Conservation (phyloP, 2,888 invertebrate genomes). For the Anarsia innoxiella region DNA sequence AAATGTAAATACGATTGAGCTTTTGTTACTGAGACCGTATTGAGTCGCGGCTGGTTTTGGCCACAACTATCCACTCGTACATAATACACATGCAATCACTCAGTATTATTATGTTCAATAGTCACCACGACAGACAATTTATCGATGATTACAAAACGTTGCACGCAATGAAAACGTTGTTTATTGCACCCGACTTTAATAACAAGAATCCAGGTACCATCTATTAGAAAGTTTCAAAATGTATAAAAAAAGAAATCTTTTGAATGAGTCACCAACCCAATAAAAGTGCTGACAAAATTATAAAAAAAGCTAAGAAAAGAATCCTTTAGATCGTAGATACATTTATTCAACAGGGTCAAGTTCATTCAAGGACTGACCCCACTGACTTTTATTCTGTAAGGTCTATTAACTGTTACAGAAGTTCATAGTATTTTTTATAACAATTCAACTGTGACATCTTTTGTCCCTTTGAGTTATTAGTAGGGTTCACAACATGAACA, state of each 20-base stretch:
- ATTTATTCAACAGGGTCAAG: conserved; percentile 52
- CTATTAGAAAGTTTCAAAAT: no score
- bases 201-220: no score
- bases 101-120: conserved; percentile 13
- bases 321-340: conserved; percentile 46
- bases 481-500: conserved; percentile 44
- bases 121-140: conserved; percentile 30
- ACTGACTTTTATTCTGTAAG: conserved; percentile 43
- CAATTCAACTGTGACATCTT: conserved; percentile 41
- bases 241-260: no score
- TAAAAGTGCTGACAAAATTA: conserved; percentile 35
- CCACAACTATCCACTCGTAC: conserved; percentile 32
- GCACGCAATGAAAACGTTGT: conserved; percentile 28
- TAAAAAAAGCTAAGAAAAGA: conserved; percentile 30
- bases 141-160: conserved; percentile 22
- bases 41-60: conserved; percentile 30
- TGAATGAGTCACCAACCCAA: no score
- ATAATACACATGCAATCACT: conserved; percentile 13
- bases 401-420: conserved; percentile 70
- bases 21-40: conserved; percentile 40
- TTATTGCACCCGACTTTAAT: background rate
- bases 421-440: conserved; percentile 64
- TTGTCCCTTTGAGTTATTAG: conserved; percentile 41
- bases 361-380: conserved; percentile 48
- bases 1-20: conserved; percentile 65